Evolutionary conservation across 2,113 vertebrate species (phyloP).

Genomic region (Leptobrachium leishanense): DNA sequence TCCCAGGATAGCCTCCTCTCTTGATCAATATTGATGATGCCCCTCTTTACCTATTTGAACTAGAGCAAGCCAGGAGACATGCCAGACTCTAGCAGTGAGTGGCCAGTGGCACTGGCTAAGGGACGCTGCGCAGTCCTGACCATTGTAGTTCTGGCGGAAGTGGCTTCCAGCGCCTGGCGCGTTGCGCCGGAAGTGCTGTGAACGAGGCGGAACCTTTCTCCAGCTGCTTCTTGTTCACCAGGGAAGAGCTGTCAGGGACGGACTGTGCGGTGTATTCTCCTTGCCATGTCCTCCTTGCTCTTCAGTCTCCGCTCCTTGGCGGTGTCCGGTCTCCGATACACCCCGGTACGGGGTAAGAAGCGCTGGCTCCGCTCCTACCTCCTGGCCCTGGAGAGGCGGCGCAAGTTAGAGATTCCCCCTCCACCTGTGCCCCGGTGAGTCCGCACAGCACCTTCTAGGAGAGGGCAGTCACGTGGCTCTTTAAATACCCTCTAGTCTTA

Average conservation of each 20-base stretch:
- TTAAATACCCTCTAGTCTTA: too few relatives aligned
- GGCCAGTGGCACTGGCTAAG: too few relatives aligned
- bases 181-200: not conserved
- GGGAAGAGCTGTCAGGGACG: not conserved
- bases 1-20: too few relatives aligned
- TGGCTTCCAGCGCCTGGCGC: not conserved
- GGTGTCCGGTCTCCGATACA: slow-evolving; percentile 52
- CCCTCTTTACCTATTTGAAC: too few relatives aligned
- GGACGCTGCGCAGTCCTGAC: too few relatives aligned
- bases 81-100: too few relatives aligned
- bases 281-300: slow-evolving; percentile 69
- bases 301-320: slow-evolving; percentile 30
- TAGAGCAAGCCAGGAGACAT: too few relatives aligned
- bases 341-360: slow-evolving; percentile 72
- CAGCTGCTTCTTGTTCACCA: too few relatives aligned
- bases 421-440: slow-evolving; percentile 74
- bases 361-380: slow-evolving; percentile 79
- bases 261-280: not conserved
- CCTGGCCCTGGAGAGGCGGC: slow-evolving; percentile 70
- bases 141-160: not conserved
- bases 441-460: not conserved
- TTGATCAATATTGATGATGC: too few relatives aligned
- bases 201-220: slow-evolving; percentile 1
- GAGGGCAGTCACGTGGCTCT: not conserved
- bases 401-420: slow-evolving; percentile 71